Conservation (phyloP, 92 coral and sea anemone species). For the Meandrina meandrites region DNA sequence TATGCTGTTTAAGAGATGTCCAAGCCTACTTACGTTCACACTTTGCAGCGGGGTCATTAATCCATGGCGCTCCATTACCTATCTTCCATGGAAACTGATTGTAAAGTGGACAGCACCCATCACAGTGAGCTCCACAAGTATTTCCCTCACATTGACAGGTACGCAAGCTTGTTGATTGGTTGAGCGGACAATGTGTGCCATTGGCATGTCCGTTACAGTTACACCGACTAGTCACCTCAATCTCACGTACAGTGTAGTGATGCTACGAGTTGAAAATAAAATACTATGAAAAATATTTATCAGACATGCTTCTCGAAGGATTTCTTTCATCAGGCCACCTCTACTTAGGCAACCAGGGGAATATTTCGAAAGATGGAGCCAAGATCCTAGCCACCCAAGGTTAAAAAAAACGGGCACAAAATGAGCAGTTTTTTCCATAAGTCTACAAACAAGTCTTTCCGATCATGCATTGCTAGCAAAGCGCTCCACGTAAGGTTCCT, state of each 20-base stretch:
- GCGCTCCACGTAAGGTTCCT: too few species aligned
- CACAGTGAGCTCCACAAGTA: conserved; percentile 85
- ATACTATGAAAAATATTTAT: not conserved
- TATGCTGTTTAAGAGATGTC: too few species aligned
- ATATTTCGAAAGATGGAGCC: not conserved
- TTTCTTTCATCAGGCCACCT: not conserved
- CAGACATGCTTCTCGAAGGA: not conserved
- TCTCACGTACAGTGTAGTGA: conserved; percentile 90
- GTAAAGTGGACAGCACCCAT: conserved; percentile 82
- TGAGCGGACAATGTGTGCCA: conserved; percentile 72
- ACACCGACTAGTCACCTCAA: conserved; percentile 74
- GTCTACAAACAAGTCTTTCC: too few species aligned
- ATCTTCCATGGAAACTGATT: conserved; percentile 88
- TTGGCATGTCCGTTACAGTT: conserved; percentile 87
- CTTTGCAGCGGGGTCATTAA: conserved; percentile 46
- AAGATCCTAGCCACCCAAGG: not conserved
- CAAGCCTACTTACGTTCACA: conserved; percentile 77
- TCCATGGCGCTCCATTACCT: conserved; percentile 88
- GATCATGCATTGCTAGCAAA: too few species aligned
- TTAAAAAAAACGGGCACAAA: too few species aligned
- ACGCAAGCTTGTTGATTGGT: conserved; percentile 63
- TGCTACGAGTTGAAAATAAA: conserved; percentile 44
- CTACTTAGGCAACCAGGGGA: not conserved
- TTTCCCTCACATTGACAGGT: conserved; percentile 78
- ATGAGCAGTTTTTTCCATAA: too few species aligned